Base-by-base conservation (phyloP, 1,140 invertebrate species). In the Samia ricini region DNA sequence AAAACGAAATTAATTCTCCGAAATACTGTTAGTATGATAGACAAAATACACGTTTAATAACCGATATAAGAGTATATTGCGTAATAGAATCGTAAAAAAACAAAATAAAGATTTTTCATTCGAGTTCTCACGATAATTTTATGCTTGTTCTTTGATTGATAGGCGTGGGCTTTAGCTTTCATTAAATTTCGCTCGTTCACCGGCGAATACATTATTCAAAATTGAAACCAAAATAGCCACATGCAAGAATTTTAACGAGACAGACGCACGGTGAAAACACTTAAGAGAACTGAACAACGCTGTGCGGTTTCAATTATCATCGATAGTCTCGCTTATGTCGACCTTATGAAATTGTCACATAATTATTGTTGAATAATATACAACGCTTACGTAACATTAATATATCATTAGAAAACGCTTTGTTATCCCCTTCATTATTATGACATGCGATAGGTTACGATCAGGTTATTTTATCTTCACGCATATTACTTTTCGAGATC, bases 321-420 rank as follows among this genome's bases (percentile, higher is more conserved):
- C 64, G 71, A 71, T 68, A 64, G 69, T 69, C 64, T 59, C 63
- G 29, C 60, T 72, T 74, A 69, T 71, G 63, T 68, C 49, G 52
- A 52, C 42, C 61, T 67, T 60, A 71, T 66, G 66, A 23, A 66
- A 56, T 69, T 69, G 70, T 69, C 67, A 58, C 63, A 64, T 74
- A 74, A 72, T 76, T 72, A 70, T 74, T 79, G 8, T 4, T 3
- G 59, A 61, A 72, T 73, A 79, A 79, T 65, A 70, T 66, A n/a
- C 56, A 59, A 22, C 51, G 60, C 36, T 72, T 72, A 56, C 61
- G 64, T 71, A 76, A 75, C 55, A 48, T 23, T 58, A n/a, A n/a
- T 19, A 65, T 54, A 56, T 70, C 59, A 68, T 64, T 76, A 74
- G 65, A 74, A 70, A 66, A 71, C 60, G 51, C 54, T 55, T 61